phyloP scores from a whole-genome alignment of 35 echinoderm and acorn worm species.

The Diadema setosum region DNA sequence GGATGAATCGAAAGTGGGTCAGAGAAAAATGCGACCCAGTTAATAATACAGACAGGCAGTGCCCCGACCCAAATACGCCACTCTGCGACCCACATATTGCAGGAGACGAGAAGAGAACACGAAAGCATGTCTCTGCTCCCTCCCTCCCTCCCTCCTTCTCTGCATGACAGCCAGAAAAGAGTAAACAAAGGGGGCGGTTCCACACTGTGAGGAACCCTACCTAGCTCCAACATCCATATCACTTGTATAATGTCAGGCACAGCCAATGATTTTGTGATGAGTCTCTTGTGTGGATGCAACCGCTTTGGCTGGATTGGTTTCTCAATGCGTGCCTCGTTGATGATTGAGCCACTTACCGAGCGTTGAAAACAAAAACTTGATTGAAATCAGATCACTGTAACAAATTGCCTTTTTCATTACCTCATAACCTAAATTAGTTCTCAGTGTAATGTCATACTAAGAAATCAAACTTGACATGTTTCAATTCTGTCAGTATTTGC shows the following conservation, averaged over 20 bases:
- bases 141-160: no score
- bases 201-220: neutral
- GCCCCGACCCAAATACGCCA: constrained; percentile 32
- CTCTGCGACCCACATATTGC: constrained; percentile 16
- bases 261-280: neutral
- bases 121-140: constrained; percentile 14
- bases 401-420: constrained; percentile 15
- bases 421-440: constrained; percentile 10
- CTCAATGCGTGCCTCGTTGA: neutral
- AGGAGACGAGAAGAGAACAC: constrained; percentile 20
- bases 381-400: neutral
- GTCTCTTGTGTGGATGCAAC: neutral
- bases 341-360: constrained; percentile 10
- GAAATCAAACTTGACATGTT: neutral
- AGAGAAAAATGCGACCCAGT: constrained; percentile 20
- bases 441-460: neutral
- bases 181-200: constrained; percentile 10
- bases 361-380: constrained; percentile 4
- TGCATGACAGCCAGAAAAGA: neutral
- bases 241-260: neutral
- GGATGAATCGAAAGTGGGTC: constrained; percentile 30
- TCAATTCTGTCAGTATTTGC: no score
- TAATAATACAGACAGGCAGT: constrained; percentile 26
- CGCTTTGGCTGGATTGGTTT: neutral
- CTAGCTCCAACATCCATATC: neutral